Base-by-base conservation (phyloP, 2,888 invertebrate species). In the Agonopterix subpropinquella region DNA sequence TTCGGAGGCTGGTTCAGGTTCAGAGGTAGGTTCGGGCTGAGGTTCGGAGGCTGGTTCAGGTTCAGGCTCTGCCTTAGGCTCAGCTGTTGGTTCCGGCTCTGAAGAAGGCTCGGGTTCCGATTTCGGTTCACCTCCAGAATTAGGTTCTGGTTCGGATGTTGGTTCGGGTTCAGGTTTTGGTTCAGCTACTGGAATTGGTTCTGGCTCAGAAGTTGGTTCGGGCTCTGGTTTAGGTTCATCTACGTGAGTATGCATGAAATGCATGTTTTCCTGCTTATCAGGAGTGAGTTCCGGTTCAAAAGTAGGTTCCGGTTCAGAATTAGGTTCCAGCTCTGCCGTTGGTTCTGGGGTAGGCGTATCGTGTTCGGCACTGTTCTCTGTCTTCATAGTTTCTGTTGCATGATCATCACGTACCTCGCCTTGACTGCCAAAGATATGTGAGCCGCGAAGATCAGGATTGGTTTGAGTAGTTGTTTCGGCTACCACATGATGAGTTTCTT, bases 381-480 rank as follows among this genome's bases (percentile, higher is more conserved):
- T 47, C 44, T 56, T 55, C 2, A 57, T 44, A 11, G 53, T 54
- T 50, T 64, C 55, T 8, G 64, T 58, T 47, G 64, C 58, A 49
- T 66, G 55, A 46, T 69, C 61, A 41, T 68, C 57, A n/a, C 64
- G 56, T 47, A 62, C 57, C 4, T 68, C 57, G 42, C 57, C 62
- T 44, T 60, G 59, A 47, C 69, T 62, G 9, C 78, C 79, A 52
- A 79, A 81, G 42, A 82, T 75, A 49, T 80, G 78, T 2, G 81
- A 79, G 55, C 71, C 74, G 49, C 73, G 77, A 11, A 78, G 55
- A 37, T 77, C 79, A 11, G 62, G 48, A 36, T 81, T 75, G 52
- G 69, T 61, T 54, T 83, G 73, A 2, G 76, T 71, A 3, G 78
- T 79, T 9, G 75, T 71, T 51, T 76, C 73, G 18, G 66, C 65